Conservation (phyloP, 1,140 invertebrate genomes). For the Scaptomyza pallida region DNA sequence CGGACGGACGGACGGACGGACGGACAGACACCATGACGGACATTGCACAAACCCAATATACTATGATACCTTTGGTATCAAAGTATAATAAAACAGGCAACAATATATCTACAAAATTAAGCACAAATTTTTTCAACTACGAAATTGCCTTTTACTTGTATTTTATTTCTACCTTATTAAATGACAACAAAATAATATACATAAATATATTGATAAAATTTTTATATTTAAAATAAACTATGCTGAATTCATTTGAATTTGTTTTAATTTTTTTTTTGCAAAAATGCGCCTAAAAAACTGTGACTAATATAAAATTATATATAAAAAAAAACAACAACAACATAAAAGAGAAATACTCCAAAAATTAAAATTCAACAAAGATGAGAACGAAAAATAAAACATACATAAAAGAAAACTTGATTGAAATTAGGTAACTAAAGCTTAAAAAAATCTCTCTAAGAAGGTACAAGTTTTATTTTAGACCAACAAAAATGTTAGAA, state of each 20-base stretch:
- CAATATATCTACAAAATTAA: slow-evolving; percentile 76
- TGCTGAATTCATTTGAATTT: slow-evolving; percentile 68
- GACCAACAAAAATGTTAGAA: slow-evolving; percentile 34
- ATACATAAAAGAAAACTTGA: slow-evolving; percentile 33
- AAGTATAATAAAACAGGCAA: slow-evolving; percentile 51
- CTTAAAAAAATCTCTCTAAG: slow-evolving; percentile 29
- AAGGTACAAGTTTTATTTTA: slow-evolving; percentile 30
- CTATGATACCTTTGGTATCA: too few species aligned
- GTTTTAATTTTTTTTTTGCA: too few species aligned
- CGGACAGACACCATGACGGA: too few species aligned
- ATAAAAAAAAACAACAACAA: slow-evolving; percentile 27
- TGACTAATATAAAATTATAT: slow-evolving; percentile 65
- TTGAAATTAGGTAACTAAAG: slow-evolving; percentile 36
- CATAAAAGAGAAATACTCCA: slow-evolving; percentile 43
- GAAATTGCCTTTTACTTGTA: slow-evolving; percentile 78
- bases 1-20: too few species aligned
- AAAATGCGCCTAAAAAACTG: slow-evolving; percentile 71
- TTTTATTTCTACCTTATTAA: slow-evolving; percentile 65
- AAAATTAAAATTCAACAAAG: slow-evolving; percentile 26
- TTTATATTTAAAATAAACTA: slow-evolving; percentile 57
- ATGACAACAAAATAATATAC: slow-evolving; percentile 38
- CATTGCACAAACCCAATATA: too few species aligned
- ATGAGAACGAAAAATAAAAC: background rate
- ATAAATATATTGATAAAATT: slow-evolving; percentile 45
- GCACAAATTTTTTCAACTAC: slow-evolving; percentile 73